These are phyloP conservation scores for Leptobrachium leishanense DNA, from an alignment of 2,113 vertebrate genomes.

Conservation along the genomic window DNA sequence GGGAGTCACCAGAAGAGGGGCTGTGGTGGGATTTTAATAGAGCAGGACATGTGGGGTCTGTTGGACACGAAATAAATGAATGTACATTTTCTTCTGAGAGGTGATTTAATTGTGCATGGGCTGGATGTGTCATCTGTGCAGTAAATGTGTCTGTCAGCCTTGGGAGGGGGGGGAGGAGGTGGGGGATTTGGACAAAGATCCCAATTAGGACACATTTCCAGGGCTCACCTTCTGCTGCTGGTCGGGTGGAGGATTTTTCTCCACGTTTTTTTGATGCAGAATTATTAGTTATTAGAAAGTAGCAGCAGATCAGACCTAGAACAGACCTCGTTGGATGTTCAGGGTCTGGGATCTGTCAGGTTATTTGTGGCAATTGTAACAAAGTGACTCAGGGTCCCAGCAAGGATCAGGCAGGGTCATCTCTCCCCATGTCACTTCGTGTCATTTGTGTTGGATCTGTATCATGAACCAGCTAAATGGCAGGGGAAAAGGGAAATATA, in stretches of 20 bases:
- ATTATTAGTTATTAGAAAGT: conserved; percentile 28
- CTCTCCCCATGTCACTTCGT: conserved; percentile 32
- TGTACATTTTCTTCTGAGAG: conserved; percentile 38
- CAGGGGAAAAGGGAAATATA: conserved; percentile 25
- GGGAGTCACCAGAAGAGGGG: conserved; percentile 14
- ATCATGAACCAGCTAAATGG: conserved; percentile 34
- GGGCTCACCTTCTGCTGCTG: not conserved
- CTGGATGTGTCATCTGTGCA: conserved; percentile 45
- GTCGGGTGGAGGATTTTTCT: conserved; percentile 5
- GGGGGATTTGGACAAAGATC: not conserved
- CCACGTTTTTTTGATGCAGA: conserved; percentile 24
- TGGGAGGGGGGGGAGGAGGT: not conserved
- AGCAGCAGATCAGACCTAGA: conserved; percentile 28
- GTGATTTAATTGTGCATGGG: conserved; percentile 37
- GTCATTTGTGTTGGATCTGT: conserved; percentile 36
- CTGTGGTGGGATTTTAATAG: conserved; percentile 45
- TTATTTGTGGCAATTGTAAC: conserved; percentile 44
- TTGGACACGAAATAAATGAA: conserved; percentile 49
- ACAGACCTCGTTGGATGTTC: conserved; percentile 19
- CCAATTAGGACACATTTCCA: conserved; percentile 25
- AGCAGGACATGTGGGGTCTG: conserved; percentile 42
- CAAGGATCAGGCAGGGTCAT: conserved; percentile 40
- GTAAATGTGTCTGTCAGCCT: conserved; percentile 30
- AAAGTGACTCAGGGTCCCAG: conserved; percentile 42
- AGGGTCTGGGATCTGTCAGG: conserved; percentile 39